Conservation (phyloP, 1,140 invertebrate species). For the Drosophila nigromelanica region DNA sequence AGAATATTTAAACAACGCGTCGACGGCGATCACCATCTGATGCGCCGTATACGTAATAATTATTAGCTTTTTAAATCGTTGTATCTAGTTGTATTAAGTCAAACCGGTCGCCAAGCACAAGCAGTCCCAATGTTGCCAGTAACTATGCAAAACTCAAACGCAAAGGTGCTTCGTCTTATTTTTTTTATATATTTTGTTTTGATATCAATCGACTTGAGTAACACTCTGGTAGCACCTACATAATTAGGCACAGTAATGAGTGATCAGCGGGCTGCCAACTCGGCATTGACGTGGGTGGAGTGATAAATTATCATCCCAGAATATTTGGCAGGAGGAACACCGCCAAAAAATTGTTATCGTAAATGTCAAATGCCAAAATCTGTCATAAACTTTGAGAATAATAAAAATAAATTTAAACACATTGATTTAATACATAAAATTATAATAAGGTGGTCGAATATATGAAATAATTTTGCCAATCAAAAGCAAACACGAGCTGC, state of each 20-base stretch:
- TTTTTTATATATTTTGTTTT: background rate
- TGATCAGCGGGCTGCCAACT: constrained; percentile 20
- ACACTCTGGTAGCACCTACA: constrained; percentile 2
- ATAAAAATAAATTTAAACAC: background rate
- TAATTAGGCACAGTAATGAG: constrained; percentile 29
- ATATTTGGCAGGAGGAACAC: no score
- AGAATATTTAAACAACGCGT: constrained; percentile 36
- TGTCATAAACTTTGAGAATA: background rate
- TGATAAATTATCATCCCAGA: constrained; percentile 4
- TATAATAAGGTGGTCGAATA: no score
- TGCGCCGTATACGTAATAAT: constrained; percentile 42
- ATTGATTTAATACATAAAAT: no score
- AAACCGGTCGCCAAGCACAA: constrained; percentile 41
- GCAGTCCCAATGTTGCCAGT: constrained; percentile 9
- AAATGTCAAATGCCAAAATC: background rate
- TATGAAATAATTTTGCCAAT: no score
- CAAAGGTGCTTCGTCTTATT: constrained; percentile 13
- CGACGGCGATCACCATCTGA: constrained; percentile 29
- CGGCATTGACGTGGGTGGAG: constrained; percentile 16
- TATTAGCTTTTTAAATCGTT: constrained; percentile 30
- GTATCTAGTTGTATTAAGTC: constrained; percentile 24
- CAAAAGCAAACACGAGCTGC: no score
- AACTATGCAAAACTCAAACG: constrained; percentile 15
- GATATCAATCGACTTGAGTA: constrained; percentile 9
- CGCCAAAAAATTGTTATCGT: background rate